Conservation (phyloP, 2,113 vertebrate species). For the Eonycteris spelaea region DNA sequence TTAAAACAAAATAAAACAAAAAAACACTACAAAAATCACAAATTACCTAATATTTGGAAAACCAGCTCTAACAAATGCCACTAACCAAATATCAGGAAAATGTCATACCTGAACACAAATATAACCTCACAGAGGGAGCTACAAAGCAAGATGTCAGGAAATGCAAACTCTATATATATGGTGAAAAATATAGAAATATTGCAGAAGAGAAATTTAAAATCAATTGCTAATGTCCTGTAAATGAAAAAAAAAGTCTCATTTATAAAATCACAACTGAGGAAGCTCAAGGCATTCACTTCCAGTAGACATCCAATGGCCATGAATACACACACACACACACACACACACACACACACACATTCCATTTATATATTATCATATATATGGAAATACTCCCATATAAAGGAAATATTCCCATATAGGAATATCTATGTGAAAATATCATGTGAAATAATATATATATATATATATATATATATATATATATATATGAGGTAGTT, state of each 20-base stretch:
- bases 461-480: no score
- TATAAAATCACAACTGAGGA: constrained; percentile 4
- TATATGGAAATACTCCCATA: not conserved
- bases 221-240: not conserved
- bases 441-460: no score
- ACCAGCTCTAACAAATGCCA: constrained; percentile 1
- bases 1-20: not conserved
- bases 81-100: not conserved
- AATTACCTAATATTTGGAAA: constrained; percentile 9
- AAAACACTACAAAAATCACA: constrained; percentile 11
- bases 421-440: no score
- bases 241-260: not conserved
- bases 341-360: no score
- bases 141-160: constrained; percentile 23
- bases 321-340: not conserved
- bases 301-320: not conserved
- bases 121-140: not conserved
- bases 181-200: not conserved
- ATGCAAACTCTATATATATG: not conserved
- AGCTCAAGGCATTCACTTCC: not conserved
- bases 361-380: no score
- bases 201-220: not conserved
- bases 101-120: not conserved
- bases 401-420: no score
- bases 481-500: not conserved